Base-by-base conservation (phyloP, 2,113 vertebrate species). In the Ia io region DNA sequence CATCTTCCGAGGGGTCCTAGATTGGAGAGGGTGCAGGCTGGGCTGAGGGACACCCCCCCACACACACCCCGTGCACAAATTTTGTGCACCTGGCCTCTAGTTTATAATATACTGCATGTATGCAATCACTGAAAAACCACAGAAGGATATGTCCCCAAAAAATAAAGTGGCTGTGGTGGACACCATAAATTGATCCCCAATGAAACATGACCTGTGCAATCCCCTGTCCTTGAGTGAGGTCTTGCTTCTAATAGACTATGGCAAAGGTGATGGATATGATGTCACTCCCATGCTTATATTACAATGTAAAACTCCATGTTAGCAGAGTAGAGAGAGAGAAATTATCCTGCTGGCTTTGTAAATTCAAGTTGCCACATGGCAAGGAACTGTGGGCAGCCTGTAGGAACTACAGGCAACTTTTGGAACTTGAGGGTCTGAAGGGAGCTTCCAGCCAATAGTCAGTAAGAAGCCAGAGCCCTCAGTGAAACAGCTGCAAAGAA, bases 201-300 rank as follows among this genome's bases (percentile, higher is more conserved):
- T 71, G 22, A 88, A 7, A 61, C 22, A 40, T 18, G 14, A 30
- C 17, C 51, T 63, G 3, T 56, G 76, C 42, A 76, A 90, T 69
- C 14, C 59, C 13, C 11, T 80, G 35, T 30, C n/a, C 51, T 67
- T 77, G 28, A 86, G 67, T 28, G 49, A 63, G 77, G 17, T 65
- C 82, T 93, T 94, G 18, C 56, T 86, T 96, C 67, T 82, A 71
- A 47, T 2, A 67, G 44, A 88, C 77, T 73, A 84, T 49, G 51
- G 70, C 59, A 90, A 79, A 90, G 35, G 30, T 32, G 12, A 71
- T 80, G 14, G 40, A 56, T 69, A 5, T 37, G n/a, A 20, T 84
- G 10, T 30, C 49, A 84, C 20, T 65, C 9, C 83, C 56, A 47
- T 35, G 9, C 49, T 78, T 94, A 56, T 70, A 25, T 42, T 77